Evolutionary conservation across 2,888 invertebrate species (phyloP), one percentile per base, ranked within the genome.

Genomic region (Homarus gammarus): DNA sequence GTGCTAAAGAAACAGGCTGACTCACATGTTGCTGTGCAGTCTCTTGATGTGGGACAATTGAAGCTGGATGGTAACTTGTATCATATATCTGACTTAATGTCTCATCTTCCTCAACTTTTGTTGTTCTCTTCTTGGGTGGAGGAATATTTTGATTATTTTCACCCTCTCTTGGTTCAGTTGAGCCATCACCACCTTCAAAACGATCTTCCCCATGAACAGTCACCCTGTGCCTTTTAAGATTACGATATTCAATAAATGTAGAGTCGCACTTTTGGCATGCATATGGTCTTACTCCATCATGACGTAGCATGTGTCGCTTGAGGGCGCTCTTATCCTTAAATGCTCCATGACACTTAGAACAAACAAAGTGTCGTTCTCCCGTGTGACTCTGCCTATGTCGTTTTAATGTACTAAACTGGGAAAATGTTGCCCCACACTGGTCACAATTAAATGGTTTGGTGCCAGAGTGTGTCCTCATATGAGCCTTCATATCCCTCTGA

Each of bases 201-300:
- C 89, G 83, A 49, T 87, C 90, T 77, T 90, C 87, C 15, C 89
- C 89, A 81, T 92, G 92, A 27, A 92, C 89, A 6, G 87, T 87
- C 18, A 92, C 89, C 83, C 87, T 89, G 38, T 92, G 92, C 44
- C 92, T 87, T 79, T 89, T 92, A 56, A 92, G 61, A 33, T 85
- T 86, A 10, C 92, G 86, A n/a, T 56, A 90, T 64, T 92, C 90
- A 44, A 83, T 84, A 61, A 92, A 92, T 0, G 90, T 78, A 27
- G 84, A 77, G 51, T 82, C 84, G 84, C 92, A 92, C 33, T 89
- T 83, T 31, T 90, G 64, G 44, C 92, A 92, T 33, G 75, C 51
- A 79, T 36, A 88, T 22, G 90, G 90, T 70, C 85, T 90, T 27
- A 83, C 86, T 22, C 81, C 81, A 38, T 86, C 79, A 68, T 92